A percentile compares a stretch with the other conserved stretches of the same genome.
These are phyloP conservation scores for Brachyptera risi DNA, from an alignment of 2,888 invertebrate genomes.

Conservation along the genomic window DNA sequence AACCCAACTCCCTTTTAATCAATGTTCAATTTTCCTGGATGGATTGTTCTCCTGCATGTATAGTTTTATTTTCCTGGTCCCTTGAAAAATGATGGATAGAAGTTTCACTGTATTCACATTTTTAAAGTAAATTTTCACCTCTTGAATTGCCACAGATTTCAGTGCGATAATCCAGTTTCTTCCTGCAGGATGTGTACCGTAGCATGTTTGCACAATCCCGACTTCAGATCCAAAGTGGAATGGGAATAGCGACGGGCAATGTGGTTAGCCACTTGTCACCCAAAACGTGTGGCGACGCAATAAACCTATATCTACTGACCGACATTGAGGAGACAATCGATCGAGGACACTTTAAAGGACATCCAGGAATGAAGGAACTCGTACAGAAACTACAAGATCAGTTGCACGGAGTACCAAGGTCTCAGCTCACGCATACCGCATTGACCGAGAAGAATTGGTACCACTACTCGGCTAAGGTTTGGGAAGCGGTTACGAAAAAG, in stretches of 20 bases:
- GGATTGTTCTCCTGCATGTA: too few relatives aligned
- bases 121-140: too few relatives aligned
- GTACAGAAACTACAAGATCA: constrained; percentile 59
- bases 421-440: constrained; percentile 66
- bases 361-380: constrained; percentile 60
- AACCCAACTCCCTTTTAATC: too few relatives aligned
- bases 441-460: constrained; percentile 81
- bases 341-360: constrained; percentile 53
- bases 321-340: constrained; percentile 49
- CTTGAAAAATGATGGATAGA: too few relatives aligned
- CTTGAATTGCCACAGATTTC: too few relatives aligned
- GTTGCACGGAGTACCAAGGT: constrained; percentile 63
- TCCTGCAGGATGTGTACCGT: constrained; percentile 48
- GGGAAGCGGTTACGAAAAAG: constrained; percentile 75
- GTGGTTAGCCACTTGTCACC: constrained; percentile 51
- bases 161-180: too few relatives aligned
- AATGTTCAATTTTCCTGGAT: too few relatives aligned
- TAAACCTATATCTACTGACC: constrained; percentile 67
- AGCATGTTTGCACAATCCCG: constrained; percentile 59
- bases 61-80: too few relatives aligned
- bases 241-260: constrained; percentile 55
- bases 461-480: constrained; percentile 74
- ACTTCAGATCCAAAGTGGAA: constrained; percentile 61
- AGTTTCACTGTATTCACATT: too few relatives aligned
- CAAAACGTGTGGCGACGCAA: constrained; percentile 55